Percentiles rank a stretch among this genome's conserved stretches.
These are phyloP conservation scores for Siniperca obscura DNA, from an alignment of 2,797 vertebrate genomes.

Conservation along the genomic window DNA sequence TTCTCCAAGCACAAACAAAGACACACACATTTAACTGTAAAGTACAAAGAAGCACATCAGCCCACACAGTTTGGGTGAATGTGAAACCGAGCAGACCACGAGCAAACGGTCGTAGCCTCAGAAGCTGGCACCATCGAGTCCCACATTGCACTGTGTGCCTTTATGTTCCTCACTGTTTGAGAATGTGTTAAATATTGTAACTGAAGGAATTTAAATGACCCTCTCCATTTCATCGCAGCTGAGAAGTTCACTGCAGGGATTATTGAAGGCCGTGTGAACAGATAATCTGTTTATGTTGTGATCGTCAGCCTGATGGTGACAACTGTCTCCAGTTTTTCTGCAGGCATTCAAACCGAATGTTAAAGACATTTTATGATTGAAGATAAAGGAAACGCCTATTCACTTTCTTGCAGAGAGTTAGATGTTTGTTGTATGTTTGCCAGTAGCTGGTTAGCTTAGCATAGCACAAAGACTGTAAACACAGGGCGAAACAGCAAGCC, in stretches of 20 bases:
- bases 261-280: not conserved
- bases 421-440: not conserved
- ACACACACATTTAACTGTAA: not conserved
- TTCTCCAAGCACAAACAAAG: constrained; percentile 64
- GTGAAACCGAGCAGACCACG: not conserved
- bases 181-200: not conserved
- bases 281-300: constrained; percentile 30
- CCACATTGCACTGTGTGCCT: constrained; percentile 9
- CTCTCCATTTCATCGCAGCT: not conserved
- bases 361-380: constrained; percentile 7
- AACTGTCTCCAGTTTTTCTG: not conserved
- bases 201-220: not conserved
- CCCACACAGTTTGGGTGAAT: not conserved
- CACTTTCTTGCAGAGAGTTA: not conserved
- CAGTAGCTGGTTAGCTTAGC: not conserved
- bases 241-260: constrained; percentile 27
- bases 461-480: not conserved
- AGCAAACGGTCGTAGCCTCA: not conserved
- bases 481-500: not conserved
- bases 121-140: not conserved
- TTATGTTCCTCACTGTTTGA: not conserved
- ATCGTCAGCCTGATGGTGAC: not conserved
- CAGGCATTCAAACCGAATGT: constrained; percentile 39
- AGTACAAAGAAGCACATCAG: not conserved
- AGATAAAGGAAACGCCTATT: not conserved